Base-by-base conservation (phyloP, 1,140 invertebrate species). In the Meloidogyne hapla region DNA sequence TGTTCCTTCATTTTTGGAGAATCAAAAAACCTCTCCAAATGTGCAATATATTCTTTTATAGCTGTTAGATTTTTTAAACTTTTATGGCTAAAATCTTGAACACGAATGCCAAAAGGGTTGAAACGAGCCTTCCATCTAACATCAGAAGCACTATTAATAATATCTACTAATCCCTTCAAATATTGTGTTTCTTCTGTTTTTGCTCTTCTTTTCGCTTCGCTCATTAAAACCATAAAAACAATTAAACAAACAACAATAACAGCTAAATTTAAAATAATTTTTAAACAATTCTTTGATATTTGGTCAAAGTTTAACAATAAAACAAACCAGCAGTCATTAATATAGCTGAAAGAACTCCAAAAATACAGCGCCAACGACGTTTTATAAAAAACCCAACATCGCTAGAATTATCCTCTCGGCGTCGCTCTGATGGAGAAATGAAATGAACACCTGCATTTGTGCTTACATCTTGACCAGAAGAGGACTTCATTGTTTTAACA, bases 31-130 rank as follows among this genome's bases (percentile, higher is more conserved):
- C 40, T 38, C 26, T 82, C 79, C 18, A 82, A 56, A 26, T 73
- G 67, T 1, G 42, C 74, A 63, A 82, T 62, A 75, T 82, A 84
- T 74, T 82, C 82, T 63, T 84, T 83, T 23, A 82, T 69, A 6
- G 81, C 81, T 3, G 81, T 82, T 2, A 80, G 13, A 63, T 82
- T 82, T 33, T 78, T 80, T 6, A 82, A 61, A 15, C 80, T 68
- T 69, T 82, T 84, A 25, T 82, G 72, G 33, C 82, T 67, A 42
- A 67, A 67, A 42, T 42, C 40, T 33, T 33, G 40, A 25, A 38
- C 28, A 21, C 69, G 69, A 70, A 70, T 70, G 13, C 69, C 69
- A 61, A 70, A 70, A 1, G 69, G 69, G n/a, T 70, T 70, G 8
- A 70, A 70, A 25, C 69, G 69, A 18, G 69, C 69, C n/a, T 70